These are phyloP conservation scores for Elysia crispata DNA, from an alignment of 2,888 invertebrate genomes.

Conservation along the genomic window DNA sequence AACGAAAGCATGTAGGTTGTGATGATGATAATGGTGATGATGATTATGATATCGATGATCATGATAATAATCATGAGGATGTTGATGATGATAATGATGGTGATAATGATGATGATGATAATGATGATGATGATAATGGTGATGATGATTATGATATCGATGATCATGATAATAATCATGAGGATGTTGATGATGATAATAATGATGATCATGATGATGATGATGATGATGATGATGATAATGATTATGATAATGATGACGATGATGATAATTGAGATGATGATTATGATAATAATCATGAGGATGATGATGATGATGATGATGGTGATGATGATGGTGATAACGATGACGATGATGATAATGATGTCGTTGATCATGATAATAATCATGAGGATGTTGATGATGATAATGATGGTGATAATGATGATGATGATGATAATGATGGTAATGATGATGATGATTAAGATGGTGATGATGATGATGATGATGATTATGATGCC, in stretches of 20 bases:
- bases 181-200: not conserved
- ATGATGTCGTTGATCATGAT: not conserved
- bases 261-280: constrained; percentile 13
- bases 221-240: not conserved
- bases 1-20: no score
- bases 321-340: not conserved
- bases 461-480: no score
- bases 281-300: not conserved
- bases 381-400: not conserved
- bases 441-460: no score
- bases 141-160: not conserved
- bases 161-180: not conserved
- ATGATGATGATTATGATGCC: no score
- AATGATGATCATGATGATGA: not conserved
- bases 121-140: not conserved
- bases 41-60: no score
- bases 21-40: no score
- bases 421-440: no score
- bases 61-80: not conserved
- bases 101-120: no score
- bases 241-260: constrained; percentile 36
- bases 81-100: no score
- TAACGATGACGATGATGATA: not conserved
- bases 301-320: not conserved
- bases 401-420: not conserved